phyloP scores from a whole-genome alignment of 1,140 invertebrate species.

The Caligus rogercresseyi region DNA sequence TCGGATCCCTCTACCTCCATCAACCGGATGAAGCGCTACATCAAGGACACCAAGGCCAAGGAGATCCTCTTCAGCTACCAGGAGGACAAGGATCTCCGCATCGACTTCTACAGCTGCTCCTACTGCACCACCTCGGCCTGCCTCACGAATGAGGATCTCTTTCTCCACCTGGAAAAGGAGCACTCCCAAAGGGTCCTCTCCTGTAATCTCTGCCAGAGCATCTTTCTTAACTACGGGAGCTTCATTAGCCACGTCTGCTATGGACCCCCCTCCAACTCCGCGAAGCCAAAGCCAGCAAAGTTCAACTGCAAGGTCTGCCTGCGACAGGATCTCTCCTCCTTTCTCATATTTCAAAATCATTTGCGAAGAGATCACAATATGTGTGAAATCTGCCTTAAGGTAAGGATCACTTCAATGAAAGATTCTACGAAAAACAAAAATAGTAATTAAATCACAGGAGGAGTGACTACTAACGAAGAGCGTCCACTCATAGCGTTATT shows the following conservation, averaged over 20 bases:
- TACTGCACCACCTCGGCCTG: conserved; percentile 7
- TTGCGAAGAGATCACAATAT: conserved; percentile 12
- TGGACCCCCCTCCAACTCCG: conserved; percentile 1
- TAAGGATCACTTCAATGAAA: too few relatives aligned
- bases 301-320: conserved; percentile 13
- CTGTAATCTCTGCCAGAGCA: conserved; percentile 14
- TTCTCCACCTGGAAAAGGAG: neutral
- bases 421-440: too few relatives aligned
- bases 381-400: conserved; percentile 18
- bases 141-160: conserved; percentile 3
- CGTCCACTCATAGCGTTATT: too few relatives aligned
- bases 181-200: conserved; percentile 12
- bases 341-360: conserved; percentile 17
- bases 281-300: neutral
- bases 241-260: conserved; percentile 17
- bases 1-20: conserved; percentile 6
- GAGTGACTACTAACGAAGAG: too few relatives aligned
- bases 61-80: conserved; percentile 17
- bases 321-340: neutral
- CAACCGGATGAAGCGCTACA: conserved; percentile 10
- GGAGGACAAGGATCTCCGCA: neutral
- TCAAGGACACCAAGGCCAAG: conserved; percentile 3
- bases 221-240: conserved; percentile 19
- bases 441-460: too few relatives aligned
- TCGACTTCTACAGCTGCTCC: conserved; percentile 6